Evolutionary conservation across 2,888 invertebrate genomes (phyloP).

Genomic region (Willowsia nigromaculata): DNA sequence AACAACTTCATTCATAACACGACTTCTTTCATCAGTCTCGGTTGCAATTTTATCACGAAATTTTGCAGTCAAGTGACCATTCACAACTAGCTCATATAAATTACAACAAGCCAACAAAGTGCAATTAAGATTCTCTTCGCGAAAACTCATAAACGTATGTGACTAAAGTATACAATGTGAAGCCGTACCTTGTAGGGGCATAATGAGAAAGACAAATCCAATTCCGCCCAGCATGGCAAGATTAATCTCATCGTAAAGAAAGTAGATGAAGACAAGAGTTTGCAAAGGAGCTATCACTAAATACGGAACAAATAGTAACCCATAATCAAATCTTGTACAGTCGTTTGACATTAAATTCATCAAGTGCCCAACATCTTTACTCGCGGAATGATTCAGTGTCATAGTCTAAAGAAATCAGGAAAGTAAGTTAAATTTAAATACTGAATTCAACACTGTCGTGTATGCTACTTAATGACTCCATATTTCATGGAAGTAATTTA

Average conservation of each 20-base stretch:
- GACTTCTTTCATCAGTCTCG: slow-evolving; percentile 81
- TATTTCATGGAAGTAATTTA: background rate
- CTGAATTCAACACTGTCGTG: too few relatives aligned
- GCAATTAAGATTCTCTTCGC: background rate
- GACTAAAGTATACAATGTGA: slow-evolving; percentile 84
- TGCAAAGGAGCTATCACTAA: slow-evolving; percentile 94
- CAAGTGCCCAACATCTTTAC: slow-evolving; percentile 94
- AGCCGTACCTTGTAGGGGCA: slow-evolving; percentile 90
- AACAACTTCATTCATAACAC: slow-evolving; percentile 84
- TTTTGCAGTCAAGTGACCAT: slow-evolving; percentile 81
- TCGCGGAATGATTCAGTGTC: slow-evolving; percentile 88
- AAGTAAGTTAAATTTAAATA: too few relatives aligned
- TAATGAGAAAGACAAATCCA: slow-evolving; percentile 88
- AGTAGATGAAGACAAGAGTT: slow-evolving; percentile 88
- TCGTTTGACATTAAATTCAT: slow-evolving; percentile 97
- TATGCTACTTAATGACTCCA: too few relatives aligned
- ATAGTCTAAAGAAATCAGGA: slow-evolving; percentile 83
- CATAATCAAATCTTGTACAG: slow-evolving; percentile 94
- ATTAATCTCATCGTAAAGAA: slow-evolving; percentile 89
- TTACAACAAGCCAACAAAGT: background rate
- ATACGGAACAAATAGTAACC: slow-evolving; percentile 93
- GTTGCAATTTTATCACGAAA: slow-evolving; percentile 84
- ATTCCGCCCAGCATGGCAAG: slow-evolving; percentile 88
- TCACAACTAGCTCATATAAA: slow-evolving; percentile 78
- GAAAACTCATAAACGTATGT: too few relatives aligned